Evolutionary conservation across 2,888 invertebrate genomes (phyloP).

Genomic region (Sinelater perroti): DNA sequence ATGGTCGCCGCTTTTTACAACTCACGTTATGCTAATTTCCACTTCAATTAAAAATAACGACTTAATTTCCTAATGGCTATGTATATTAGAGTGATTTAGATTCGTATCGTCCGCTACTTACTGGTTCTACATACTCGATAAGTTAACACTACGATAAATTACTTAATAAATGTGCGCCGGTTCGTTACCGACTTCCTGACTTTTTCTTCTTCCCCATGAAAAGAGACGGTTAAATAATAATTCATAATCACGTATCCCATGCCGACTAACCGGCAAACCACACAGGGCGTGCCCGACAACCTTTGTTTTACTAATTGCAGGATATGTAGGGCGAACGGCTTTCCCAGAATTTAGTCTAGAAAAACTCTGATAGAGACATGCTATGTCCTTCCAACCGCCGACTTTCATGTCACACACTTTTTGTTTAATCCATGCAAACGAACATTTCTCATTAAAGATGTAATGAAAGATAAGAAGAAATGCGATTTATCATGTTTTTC

Average conservation of each 20-base stretch:
- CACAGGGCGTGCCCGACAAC: constrained; percentile 11
- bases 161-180: constrained; percentile 13
- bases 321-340: background rate
- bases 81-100: constrained; percentile 34
- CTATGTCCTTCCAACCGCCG: too few relatives aligned
- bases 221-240: constrained; percentile 3
- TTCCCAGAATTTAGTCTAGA: background rate
- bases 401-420: too few relatives aligned
- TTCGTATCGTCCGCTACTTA: constrained; percentile 25
- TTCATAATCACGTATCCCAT: background rate
- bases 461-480: too few relatives aligned
- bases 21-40: constrained; percentile 31
- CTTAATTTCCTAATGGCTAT: constrained; percentile 35
- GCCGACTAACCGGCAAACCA: background rate
- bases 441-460: too few relatives aligned
- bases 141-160: constrained; percentile 25
- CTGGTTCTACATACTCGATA: constrained; percentile 24
- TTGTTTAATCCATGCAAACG: too few relatives aligned
- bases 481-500: too few relatives aligned
- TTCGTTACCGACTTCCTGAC: constrained; percentile 10
- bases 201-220: background rate
- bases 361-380: background rate
- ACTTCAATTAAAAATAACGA: constrained; percentile 38
- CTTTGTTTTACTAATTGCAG: constrained; percentile 10
- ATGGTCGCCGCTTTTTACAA: constrained; percentile 11